Evolutionary conservation across 2,113 vertebrate species (phyloP), one percentile per base, ranked within the genome.

Genomic region (Alligator mississippiensis): DNA sequence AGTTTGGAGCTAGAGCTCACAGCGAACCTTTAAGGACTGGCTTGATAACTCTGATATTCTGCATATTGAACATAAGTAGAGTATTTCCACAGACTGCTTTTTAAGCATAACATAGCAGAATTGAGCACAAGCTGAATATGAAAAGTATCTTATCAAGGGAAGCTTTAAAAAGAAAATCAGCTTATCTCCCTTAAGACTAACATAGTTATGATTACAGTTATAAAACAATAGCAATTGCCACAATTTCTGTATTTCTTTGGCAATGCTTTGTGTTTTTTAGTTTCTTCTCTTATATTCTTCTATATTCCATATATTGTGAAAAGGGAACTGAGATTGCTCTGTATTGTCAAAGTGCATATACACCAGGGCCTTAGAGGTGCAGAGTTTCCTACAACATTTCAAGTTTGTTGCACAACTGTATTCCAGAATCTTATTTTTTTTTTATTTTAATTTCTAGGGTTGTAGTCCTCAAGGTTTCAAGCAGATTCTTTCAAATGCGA

Each of bases 391-490:
- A 58, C 12, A 70, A 21, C 38, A 47, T 4, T 2, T 4, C 1
- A 58, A 27, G 38, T 19, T 6, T 9, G 16, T 47, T 9, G 70
- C 27, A 11, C 2, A 16, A 66, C 3, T 17, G 27, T 21, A 60
- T 66, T 75, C 28, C 1, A 1, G 34, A n/a, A 47, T 13, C 11
- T 3, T 2, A 21, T 14, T 74, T 77, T 4, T 4, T 3, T 3
- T 47, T 22, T 2, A 1, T 15, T 10, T 9, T 54, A 64, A 3
- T 11, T 2, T 1, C 9, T 11, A 11, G 6, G 58, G 10, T 17
- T 17, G 2, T 30, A 0, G 1, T 87, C 63, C 63, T 4, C 16
- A 6, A 1, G 18, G 19, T 25, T 22, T 15, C n/a, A 24, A 60
- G 54, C 55, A 6, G 28, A 25, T 90, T 11, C 1, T 57, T 47